Conservation (phyloP, 2,797 vertebrate genomes). For the Tadarida brasiliensis region DNA sequence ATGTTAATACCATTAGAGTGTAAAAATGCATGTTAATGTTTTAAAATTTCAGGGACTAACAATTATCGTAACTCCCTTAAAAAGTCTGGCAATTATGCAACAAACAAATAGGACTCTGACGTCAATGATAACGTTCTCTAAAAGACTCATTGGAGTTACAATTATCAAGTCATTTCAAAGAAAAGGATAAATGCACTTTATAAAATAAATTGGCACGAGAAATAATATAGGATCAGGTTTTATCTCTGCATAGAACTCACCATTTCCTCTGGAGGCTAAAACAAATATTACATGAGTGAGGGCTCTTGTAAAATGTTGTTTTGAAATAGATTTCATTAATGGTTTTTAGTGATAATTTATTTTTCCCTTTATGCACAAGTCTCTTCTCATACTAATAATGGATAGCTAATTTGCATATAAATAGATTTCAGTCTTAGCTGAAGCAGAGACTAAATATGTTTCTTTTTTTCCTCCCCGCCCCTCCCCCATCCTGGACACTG, state of each 20-base stretch:
- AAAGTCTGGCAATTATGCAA: constrained; percentile 45
- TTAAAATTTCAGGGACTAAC: constrained; percentile 47
- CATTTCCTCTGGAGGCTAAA: constrained; percentile 88
- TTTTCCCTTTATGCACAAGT: constrained; percentile 89
- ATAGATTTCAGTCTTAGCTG: constrained; percentile 94
- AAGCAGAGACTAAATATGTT: constrained; percentile 84
- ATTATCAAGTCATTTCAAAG: constrained; percentile 77
- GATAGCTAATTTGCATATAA: constrained; percentile 96
- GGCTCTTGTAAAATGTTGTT: constrained; percentile 92
- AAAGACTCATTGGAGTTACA: constrained; percentile 62
- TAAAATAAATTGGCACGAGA: constrained; percentile 78
- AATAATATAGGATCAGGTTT: constrained; percentile 76
- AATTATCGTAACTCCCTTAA: background rate
- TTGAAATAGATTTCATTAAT: constrained; percentile 94
- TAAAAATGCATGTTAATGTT: constrained; percentile 32
- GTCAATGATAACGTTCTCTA: constrained; percentile 58
- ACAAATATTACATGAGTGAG: constrained; percentile 92
- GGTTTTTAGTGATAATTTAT: constrained; percentile 94
- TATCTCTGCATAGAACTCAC: constrained; percentile 74
- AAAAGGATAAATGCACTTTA: constrained; percentile 80
- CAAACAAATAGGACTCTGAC: constrained; percentile 61
- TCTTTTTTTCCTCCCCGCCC: background rate
- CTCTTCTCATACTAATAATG: constrained; percentile 91
- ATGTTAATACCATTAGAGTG: background rate
- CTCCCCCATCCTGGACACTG: constrained; percentile 18